Base-by-base conservation (phyloP, 2,113 vertebrate species). In the Periophthalmus modestus region DNA sequence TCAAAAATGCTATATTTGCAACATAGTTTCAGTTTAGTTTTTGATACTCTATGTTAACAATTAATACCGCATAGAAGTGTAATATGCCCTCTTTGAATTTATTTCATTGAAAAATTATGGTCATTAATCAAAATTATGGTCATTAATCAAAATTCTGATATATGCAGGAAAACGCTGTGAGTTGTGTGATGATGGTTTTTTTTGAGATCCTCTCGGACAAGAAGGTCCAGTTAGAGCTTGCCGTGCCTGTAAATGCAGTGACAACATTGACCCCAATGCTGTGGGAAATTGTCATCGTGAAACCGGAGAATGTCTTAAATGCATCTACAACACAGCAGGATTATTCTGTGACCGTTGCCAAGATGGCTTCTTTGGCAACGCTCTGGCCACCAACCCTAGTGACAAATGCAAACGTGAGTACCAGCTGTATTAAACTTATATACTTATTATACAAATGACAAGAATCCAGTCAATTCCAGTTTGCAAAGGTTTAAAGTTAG, bases 161-260 rank as follows among this genome's bases (percentile, higher is more conserved):
- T 62, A 19, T 14, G 0, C 88, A 99, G 98, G 98, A 16, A 98
- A 97, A 73, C 92, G 96, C 24, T 99, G 98, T 0, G 98, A 99
- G 88, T 93, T 99, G 48, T 99, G 98, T 59, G 97, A 99, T 0
- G 98, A 99, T 0, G 96, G 96, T 4, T 98, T 96, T 91, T 99
- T 99, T 0, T 97, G 97, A 2, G 96, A 99, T 82, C 97, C 98
- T 0, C 89, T 96, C 82, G 96, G 96, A 0, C 84, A 80, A 6
- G 91, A 84, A 0, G 95, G 96, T 0, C 93, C 94, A 0, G 87
- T 89, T 57, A 89, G 96, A 48, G 78, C 91, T 0, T 99, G 98
- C 78, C 93, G 95, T 2, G 91, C 91, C 9, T 99, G 98, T 75
- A 95, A 96, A 48, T 99, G 98, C 88, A 98, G 93, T 0, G 94